phyloP scores from a whole-genome alignment of 2,797 vertebrate genomes.

The Alcedo quadribrachys region DNA sequence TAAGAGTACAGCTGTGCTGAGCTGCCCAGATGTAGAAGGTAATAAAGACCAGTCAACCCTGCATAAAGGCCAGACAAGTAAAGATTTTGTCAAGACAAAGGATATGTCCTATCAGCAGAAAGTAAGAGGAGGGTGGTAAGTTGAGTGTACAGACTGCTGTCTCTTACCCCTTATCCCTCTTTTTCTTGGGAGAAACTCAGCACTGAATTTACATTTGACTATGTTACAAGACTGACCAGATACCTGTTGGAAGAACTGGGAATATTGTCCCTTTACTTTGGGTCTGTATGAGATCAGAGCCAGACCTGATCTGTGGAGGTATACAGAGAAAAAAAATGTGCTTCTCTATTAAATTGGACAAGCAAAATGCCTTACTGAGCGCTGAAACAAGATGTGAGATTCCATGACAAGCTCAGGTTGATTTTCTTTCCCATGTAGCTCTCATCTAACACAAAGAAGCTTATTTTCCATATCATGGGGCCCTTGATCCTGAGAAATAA shows the following conservation, averaged over 20 bases:
- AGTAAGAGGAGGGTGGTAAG: neutral
- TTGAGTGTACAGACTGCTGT: neutral
- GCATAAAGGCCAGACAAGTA: neutral
- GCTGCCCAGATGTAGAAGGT: neutral
- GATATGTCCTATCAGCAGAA: neutral
- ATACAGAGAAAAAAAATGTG: neutral
- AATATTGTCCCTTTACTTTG: constrained; percentile 12
- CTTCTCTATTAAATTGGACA: neutral
- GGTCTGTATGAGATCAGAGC: constrained; percentile 5
- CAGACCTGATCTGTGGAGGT: neutral
- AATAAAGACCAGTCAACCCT: neutral
- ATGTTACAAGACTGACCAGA: neutral
- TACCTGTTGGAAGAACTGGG: neutral
- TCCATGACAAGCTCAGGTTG: neutral
- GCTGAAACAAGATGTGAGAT: neutral
- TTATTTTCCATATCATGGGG: constrained; percentile 12
- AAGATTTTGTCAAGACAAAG: constrained; percentile 1
- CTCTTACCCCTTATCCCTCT: neutral
- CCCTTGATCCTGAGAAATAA: constrained; percentile 10
- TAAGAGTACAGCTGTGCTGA: neutral
- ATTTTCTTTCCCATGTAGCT: neutral
- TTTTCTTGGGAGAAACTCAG: constrained; percentile 9
- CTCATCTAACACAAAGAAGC: constrained; percentile 10
- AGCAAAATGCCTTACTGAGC: neutral
- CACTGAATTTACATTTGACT: neutral